Base-by-base conservation (phyloP, 2,888 invertebrate species). In the Amitus sp. region DNA sequence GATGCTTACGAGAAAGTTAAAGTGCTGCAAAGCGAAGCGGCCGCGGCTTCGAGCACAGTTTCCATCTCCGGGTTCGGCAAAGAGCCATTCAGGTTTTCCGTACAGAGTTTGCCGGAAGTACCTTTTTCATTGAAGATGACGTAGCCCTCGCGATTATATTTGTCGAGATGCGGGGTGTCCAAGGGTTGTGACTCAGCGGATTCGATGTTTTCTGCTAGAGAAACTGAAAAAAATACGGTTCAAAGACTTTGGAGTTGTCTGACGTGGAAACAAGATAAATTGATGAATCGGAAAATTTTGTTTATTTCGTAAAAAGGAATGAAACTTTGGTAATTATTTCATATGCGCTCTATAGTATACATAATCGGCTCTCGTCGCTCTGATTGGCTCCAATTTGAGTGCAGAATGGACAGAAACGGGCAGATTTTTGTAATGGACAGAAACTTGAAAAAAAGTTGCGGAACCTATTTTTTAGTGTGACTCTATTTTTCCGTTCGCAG, bases 121-220 rank as follows among this genome's bases (percentile, higher is more conserved):
- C 94, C 93, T 73, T 91, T 91, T 82, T 94, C 94, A 69, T 92
- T 90, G 85, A 94, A 94, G 63, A 93, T 87, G 2, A 94, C 92
- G 82, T 89, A 93, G n/a, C 95, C 95, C 66, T 89, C 89, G 52
- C 88, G 86, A 71, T 86, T 87, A 73, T 93, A 92, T 56, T 87
- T 85, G 0, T 88, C 85, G 42, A 90, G 87, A 75, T 92, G 88
- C 1, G 92, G 90, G 1, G 89, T 88, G 77, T 90, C 86, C 59
- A 87, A 83, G 40, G 86, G 87, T 65, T 89, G 87, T 49, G 87
- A 86, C 60, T 85, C 85, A 76, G 90, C 84, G 48, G 87, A 86
- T 5, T 88, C 84, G 34, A 93, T 85, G 59, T 89, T 88, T 4
- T 91, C 90, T 3, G 91, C 87, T 62, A 95, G 85, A 68, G 90